Percentiles rank a stretch among this genome's conserved stretches.
Evolutionary conservation across 35 echinoderm and acorn worm genomes (phyloP).

Genomic region (Heliocidaris tuberculata): DNA sequence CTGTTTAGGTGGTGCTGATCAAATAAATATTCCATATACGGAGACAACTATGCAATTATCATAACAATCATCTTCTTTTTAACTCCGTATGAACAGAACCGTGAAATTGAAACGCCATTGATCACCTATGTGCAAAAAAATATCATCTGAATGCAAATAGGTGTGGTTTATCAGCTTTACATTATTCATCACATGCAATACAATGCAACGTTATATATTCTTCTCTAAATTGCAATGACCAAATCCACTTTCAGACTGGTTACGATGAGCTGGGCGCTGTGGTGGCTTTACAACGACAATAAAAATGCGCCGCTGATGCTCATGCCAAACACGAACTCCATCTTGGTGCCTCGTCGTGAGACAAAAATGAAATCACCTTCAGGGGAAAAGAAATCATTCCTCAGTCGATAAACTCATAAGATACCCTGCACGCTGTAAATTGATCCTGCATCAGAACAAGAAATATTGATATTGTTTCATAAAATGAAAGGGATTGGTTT

Average conservation of each 20-base stretch:
- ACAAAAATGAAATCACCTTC: background rate
- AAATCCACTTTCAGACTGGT: background rate
- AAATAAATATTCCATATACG: too few relatives aligned
- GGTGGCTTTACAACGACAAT: background rate
- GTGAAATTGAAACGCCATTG: background rate
- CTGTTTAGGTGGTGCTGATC: too few relatives aligned
- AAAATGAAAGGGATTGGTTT: background rate
- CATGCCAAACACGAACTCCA: slow-evolving; percentile 7
- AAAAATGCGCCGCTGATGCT: background rate
- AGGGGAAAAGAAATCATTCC: background rate
- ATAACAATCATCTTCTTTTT: too few relatives aligned
- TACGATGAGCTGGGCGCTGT: background rate
- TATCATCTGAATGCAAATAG: background rate
- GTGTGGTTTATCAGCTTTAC: background rate
- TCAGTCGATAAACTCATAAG: background rate
- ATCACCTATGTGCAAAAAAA: background rate
- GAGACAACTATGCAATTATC: too few relatives aligned
- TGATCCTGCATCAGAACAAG: background rate
- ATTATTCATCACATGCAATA: background rate
- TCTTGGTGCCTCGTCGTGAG: background rate
- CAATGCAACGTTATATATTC: background rate
- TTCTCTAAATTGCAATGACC: background rate
- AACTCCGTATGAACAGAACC: background rate
- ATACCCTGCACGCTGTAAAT: background rate
- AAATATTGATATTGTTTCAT: background rate